Percentiles rank a stretch among this genome's conserved stretches.
Evolutionary conservation across 1,140 invertebrate species (phyloP).

Genomic region (Zaprionus ghesquierei): DNA sequence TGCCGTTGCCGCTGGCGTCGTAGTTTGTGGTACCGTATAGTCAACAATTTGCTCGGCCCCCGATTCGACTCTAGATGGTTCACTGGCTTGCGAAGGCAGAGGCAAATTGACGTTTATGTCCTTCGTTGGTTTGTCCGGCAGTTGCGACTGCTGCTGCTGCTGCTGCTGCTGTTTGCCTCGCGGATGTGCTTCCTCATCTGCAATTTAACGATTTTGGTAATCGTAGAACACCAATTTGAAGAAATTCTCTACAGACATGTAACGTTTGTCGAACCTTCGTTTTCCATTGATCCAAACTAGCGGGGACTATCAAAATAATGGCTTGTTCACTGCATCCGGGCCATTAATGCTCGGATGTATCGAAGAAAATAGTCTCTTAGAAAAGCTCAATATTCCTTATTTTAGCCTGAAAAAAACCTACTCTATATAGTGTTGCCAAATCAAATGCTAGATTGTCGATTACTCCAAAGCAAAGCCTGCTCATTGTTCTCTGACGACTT

Average conservation of each 20-base stretch:
- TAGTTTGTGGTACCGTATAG: neutral
- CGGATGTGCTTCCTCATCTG: constrained; percentile 33
- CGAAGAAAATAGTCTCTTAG: neutral
- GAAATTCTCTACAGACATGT: constrained; percentile 27
- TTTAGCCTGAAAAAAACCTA: neutral
- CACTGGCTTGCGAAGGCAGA: neutral
- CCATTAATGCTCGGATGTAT: constrained; percentile 45
- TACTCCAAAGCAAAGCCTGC: neutral
- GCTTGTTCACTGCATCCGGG: constrained; percentile 31
- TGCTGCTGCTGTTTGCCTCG: neutral
- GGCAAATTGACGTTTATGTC: constrained; percentile 9
- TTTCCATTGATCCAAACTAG: constrained; percentile 40
- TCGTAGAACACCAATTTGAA: neutral
- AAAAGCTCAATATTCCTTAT: neutral
- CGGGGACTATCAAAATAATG: constrained; percentile 36
- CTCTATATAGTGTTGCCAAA: neutral
- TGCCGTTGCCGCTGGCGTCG: too few species aligned
- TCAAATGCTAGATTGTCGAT: neutral
- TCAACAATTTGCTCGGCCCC: neutral
- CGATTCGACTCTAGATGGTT: neutral
- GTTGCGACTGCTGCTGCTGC: constrained; percentile 10
- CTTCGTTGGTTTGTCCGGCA: constrained; percentile 26
- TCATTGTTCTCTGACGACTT: neutral
- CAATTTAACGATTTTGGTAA: neutral
- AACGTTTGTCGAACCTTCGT: constrained; percentile 44